Evolutionary conservation across 2,888 invertebrate species (phyloP), one percentile per base, ranked within the genome.

Genomic region (Nymphalis c-album): DNA sequence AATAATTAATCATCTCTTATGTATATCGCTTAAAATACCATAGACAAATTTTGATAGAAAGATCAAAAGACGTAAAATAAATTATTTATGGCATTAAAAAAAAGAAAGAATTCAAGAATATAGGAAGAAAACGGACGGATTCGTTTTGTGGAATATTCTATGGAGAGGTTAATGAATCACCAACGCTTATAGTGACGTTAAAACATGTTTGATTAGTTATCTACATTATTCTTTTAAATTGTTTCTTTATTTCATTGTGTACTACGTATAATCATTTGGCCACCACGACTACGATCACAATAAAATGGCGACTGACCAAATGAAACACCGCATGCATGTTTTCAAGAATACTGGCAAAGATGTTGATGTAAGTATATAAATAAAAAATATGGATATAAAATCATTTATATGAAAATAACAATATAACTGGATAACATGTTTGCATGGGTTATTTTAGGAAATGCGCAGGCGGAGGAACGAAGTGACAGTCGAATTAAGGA

Each of bases 271-370:
- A 75, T 72, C 72, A 76, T 81, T 80, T 79, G 79, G 80, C 72
- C 74, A 76, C 71, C 76, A 75, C 74, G 81, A 82, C 84, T 83
- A 82, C 81, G 79, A 87, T 80, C 85, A 86, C 84, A 85, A 84
- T 91, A 95, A 95, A 95, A 96, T 96, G 96, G 95, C 95, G 94
- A 95, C 95, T 88, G 94, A 94, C 91, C 94, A 93, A 91, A 94
- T 93, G 93, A 96, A 95, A 94, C 96, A 95, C 94, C 96, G 97
- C 93, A 95, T 97, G 94, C 96, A 96, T 92, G 96, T 95, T 89
- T 98, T 98, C 93, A 99, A 99, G 96, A 99, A 99, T 94, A 98
- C 98, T 94, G 99, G 99, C 85, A 99, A 99, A 94, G 99, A 99
- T 94, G 98, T 98, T 93, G 99, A 99, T 94, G 98, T 98, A 94